These are phyloP conservation scores for Pseudois nayaur DNA, from an alignment of 2,113 vertebrate genomes.

Conservation along the genomic window DNA sequence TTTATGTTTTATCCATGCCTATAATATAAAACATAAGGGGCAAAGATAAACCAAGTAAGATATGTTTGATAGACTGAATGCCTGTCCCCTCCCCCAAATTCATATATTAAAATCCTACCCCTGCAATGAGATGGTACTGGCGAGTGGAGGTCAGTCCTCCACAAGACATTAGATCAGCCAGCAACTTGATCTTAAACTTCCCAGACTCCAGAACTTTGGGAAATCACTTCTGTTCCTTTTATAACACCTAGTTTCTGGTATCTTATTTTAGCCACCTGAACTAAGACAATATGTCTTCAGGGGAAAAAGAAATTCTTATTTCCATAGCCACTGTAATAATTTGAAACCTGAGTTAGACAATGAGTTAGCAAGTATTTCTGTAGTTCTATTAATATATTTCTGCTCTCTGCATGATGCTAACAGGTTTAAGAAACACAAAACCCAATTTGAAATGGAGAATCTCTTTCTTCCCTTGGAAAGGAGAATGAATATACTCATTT, in stretches of 20 bases:
- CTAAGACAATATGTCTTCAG: background rate
- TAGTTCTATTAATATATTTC: constrained; percentile 20
- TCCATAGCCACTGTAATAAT: background rate
- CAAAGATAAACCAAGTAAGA: background rate
- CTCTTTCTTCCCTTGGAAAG: background rate
- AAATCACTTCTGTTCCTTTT: background rate
- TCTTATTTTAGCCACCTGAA: background rate
- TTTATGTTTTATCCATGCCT: background rate
- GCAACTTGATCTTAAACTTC: background rate
- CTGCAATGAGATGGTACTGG: background rate
- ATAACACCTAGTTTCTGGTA: background rate
- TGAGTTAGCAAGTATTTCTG: background rate
- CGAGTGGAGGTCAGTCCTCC: background rate
- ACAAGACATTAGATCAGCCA: background rate
- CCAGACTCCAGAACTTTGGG: background rate
- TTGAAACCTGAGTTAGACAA: background rate
- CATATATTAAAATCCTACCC: background rate
- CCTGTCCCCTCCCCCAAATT: background rate
- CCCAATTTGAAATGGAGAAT: background rate
- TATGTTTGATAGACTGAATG: background rate
- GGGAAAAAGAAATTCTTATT: background rate
- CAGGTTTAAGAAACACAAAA: constrained; percentile 28
- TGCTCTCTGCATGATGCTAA: background rate
- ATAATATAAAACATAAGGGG: background rate
- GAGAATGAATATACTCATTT: background rate